Conservation (phyloP, 2,113 vertebrate genomes). For the Pseudorasbora parva region DNA sequence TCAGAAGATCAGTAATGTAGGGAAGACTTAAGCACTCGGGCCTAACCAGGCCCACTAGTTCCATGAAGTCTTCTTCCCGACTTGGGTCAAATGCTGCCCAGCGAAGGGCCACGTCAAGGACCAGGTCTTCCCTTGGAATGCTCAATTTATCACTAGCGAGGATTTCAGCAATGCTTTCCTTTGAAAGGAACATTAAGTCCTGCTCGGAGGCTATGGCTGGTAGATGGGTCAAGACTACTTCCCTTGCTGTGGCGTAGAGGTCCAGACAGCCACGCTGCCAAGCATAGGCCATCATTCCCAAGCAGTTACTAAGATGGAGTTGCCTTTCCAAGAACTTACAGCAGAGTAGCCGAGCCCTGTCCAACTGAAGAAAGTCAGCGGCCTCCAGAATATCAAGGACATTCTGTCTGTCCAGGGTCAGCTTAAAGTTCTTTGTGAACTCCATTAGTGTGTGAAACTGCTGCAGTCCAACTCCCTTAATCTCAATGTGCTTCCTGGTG, state of each 20-base stretch:
- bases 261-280: conserved; percentile 77
- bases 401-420: conserved; percentile 75
- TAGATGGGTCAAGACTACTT: conserved; percentile 84
- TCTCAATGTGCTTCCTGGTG: conserved; percentile 71
- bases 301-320: conserved; percentile 84
- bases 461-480: conserved; percentile 73
- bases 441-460: conserved; percentile 79
- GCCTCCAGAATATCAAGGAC: conserved; percentile 83
- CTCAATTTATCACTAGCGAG: conserved; percentile 81
- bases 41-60: conserved; percentile 80
- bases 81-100: conserved; percentile 80
- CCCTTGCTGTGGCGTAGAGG: conserved; percentile 72
- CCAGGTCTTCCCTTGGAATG: conserved; percentile 78
- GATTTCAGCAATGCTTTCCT: conserved; percentile 77
- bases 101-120: conserved; percentile 79
- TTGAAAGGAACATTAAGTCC: conserved; percentile 81
- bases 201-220: conserved; percentile 73
- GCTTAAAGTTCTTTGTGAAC: conserved; percentile 68
- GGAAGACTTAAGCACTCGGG: conserved; percentile 80
- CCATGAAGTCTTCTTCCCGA: conserved; percentile 80
- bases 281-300: conserved; percentile 83
- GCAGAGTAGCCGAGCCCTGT: conserved; percentile 79
- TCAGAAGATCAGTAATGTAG: conserved; percentile 81
- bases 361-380: conserved; percentile 83
- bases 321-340: conserved; percentile 86